Conservation (phyloP, 2,797 vertebrate genomes). For the Galagoides demidoff region DNA sequence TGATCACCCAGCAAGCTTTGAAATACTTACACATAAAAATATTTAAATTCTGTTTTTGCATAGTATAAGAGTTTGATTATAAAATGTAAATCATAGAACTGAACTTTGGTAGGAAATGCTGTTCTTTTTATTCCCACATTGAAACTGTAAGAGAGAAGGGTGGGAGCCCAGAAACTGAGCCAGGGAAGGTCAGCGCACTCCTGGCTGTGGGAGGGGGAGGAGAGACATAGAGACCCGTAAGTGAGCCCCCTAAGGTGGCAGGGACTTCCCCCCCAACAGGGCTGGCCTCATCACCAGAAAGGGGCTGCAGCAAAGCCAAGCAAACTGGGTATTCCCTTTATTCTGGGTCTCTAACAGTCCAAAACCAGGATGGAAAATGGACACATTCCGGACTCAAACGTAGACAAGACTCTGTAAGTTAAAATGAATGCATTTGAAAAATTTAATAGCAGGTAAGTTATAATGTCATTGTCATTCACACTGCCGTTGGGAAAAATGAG, state of each 20-base stretch:
- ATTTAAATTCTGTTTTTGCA: background rate
- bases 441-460: background rate
- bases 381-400: too few relatives aligned
- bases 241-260: background rate
- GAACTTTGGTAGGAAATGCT: background rate
- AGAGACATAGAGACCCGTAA: background rate
- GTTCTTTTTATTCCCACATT: background rate
- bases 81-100: background rate
- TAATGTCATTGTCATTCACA: background rate
- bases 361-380: rapidly evolving
- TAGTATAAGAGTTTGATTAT: background rate
- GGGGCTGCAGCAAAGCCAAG: rapidly evolving
- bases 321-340: background rate
- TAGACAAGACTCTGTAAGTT: background rate
- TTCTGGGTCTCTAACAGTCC: background rate
- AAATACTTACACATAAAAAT: background rate
- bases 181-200: rapidly evolving
- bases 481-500: background rate
- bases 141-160: background rate
- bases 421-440: background rate
- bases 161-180: background rate
- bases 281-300: background rate
- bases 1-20: rapidly evolving
- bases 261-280: background rate
- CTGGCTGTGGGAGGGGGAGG: background rate